Evolutionary conservation across 2,113 vertebrate species (phyloP).

Genomic region (Meriones unguiculatus): DNA sequence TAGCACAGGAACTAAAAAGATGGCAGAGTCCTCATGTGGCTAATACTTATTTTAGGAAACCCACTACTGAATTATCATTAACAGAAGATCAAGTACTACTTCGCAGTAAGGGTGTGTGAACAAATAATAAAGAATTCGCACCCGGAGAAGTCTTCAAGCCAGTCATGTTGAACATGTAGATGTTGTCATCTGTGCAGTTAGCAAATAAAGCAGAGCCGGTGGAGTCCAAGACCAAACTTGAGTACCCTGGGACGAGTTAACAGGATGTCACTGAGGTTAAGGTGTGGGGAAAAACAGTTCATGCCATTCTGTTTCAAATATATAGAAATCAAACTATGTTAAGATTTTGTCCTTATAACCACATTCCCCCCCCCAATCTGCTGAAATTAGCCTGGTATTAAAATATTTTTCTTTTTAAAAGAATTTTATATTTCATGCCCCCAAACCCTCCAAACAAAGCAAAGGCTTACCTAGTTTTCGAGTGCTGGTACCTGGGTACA

Average conservation of each 20-base stretch:
- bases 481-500: constrained; percentile 94
- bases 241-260: constrained; percentile 90
- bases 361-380: neutral
- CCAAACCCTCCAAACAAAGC: neutral
- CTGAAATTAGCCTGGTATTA: neutral
- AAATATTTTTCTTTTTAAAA: neutral
- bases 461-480: constrained; percentile 93
- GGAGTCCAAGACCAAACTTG: constrained; percentile 95
- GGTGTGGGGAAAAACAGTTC: neutral
- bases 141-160: constrained; percentile 93
- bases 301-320: neutral
- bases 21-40: neutral
- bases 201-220: constrained; percentile 93
- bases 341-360: neutral
- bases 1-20: constrained; percentile 16
- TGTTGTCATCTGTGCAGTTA: constrained; percentile 97
- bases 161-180: constrained; percentile 96
- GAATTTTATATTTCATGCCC: constrained; percentile 1
- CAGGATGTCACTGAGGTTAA: neutral
- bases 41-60: neutral
- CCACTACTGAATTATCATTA: constrained; percentile 21
- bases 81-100: constrained; percentile 13
- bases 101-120: neutral
- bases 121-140: constrained; percentile 78
- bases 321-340: neutral